Conservation (phyloP, 2,797 vertebrate species). For the Dermochelys coriacea region DNA sequence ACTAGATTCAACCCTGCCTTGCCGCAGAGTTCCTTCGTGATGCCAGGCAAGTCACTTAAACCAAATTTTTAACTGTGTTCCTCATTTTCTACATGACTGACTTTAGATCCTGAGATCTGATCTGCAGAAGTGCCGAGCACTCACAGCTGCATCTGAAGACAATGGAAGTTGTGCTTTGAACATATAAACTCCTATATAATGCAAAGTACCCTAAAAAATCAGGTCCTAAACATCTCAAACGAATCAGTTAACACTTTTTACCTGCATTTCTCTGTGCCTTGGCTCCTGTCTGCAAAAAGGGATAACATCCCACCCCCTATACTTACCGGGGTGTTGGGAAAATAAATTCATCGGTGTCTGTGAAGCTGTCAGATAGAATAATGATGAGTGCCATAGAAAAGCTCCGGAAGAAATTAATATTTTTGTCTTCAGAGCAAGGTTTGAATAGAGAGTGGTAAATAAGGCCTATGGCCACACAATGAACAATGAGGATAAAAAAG, state of each 20-base stretch:
- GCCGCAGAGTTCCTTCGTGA: not conserved
- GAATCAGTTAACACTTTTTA: not conserved
- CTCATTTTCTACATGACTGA: not conserved
- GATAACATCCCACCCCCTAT: too few species aligned
- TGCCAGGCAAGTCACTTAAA: not conserved
- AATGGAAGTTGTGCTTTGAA: fast-evolving
- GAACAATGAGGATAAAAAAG: not conserved
- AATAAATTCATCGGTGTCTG: too few species aligned
- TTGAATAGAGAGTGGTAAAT: not conserved
- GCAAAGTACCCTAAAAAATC: too few species aligned
- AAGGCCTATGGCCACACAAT: not conserved
- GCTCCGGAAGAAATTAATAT: not conserved
- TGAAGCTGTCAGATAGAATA: not conserved
- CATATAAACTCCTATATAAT: too few species aligned
- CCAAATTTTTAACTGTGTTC: not conserved
- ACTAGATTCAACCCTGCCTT: not conserved
- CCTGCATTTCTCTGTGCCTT: fast-evolving
- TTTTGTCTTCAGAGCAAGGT: not conserved
- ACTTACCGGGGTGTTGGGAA: too few species aligned
- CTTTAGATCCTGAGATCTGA: not conserved
- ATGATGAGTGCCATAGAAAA: not conserved
- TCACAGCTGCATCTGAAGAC: not conserved
- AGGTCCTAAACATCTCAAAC: not conserved
- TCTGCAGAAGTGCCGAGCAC: not conserved
- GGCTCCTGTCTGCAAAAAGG: not conserved